Percentiles rank a stretch among this genome's conserved stretches.
These are phyloP conservation scores for Leptopilina clavipes DNA, from an alignment of 1,140 invertebrate genomes.

Conservation along the genomic window DNA sequence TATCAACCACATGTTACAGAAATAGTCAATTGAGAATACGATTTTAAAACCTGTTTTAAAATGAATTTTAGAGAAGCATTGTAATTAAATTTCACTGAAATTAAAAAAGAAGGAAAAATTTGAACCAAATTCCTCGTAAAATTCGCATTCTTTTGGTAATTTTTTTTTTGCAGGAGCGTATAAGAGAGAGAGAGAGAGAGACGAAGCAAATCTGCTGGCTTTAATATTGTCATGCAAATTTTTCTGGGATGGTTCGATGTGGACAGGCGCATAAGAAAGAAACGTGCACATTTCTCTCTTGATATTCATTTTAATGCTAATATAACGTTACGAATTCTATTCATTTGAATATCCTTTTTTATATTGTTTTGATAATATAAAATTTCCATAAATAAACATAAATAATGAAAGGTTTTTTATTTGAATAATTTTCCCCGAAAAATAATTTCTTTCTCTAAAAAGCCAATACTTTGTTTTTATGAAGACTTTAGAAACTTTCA, in stretches of 20 bases:
- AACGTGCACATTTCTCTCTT: constrained; percentile 41
- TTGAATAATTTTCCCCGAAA: background rate
- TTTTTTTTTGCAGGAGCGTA: too few relatives aligned
- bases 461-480: background rate
- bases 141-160: background rate
- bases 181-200: too few relatives aligned
- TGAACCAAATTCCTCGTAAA: too few relatives aligned
- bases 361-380: constrained; percentile 23
- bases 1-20: too few relatives aligned
- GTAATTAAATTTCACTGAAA: too few relatives aligned
- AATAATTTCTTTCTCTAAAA: too few relatives aligned
- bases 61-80: too few relatives aligned
- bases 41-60: too few relatives aligned
- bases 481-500: background rate
- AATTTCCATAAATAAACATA: background rate
- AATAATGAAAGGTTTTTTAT: too few relatives aligned
- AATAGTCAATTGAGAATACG: too few relatives aligned
- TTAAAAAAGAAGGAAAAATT: too few relatives aligned
- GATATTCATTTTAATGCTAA: constrained; percentile 56
- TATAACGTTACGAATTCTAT: constrained; percentile 52
- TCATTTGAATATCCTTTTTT: constrained; percentile 37
- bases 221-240: constrained; percentile 56
- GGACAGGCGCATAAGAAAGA: constrained; percentile 34
- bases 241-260: constrained; percentile 42
- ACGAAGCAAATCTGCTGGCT: constrained; percentile 35